Evolutionary conservation across 2,113 vertebrate genomes (phyloP), one percentile per base, ranked within the genome.

Genomic region (Oxyura jamaicensis): DNA sequence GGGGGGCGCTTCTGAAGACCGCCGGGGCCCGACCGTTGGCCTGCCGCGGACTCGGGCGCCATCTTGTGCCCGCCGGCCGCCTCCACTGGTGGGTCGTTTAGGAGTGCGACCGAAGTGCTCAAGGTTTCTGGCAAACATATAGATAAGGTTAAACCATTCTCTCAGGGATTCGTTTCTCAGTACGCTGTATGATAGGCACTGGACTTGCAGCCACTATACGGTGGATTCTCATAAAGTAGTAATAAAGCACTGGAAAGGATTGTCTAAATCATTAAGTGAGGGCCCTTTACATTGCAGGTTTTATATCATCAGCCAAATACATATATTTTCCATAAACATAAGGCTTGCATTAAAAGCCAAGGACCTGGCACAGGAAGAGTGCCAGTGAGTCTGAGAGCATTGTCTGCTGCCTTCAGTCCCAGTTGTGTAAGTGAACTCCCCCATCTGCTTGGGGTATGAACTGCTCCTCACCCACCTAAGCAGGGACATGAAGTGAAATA

Each of bases 21-120:
- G 11, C 2, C 7, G 5, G 25, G 15, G 19, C 29, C 13, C 19
- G 0, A 7, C 79, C 10, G 2, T 5, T 31, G 2, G 50, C 6
- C 50, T 66, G 41, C 4, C 16, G 22, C 56, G 81, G 89, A 33
- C 95, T 95, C 48, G 77, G 85, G 82, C 94, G 92, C 92, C 96
- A 94, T 42, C 95, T 83, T 4, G 93, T 76, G 96, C 1, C 44
- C 15, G 6, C 3, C 3, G 41, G 41, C 28, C 41, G 63, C 63
- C 29, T 20, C 13, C 13, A 23, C 35, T 52, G 31, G 41, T 29
- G 25, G 22, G 1, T 48, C 13, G 8, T 23, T 53, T 75, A 22
- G 23, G 80, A 71, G 71, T 1, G 2, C 15, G n/a, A 22, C 59
- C n/a, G 14, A 23, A 15, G 59, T 35, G 29, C 15, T 31, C 6